Conservation (phyloP, 1,140 invertebrate genomes). For the Carposina sasakii region DNA sequence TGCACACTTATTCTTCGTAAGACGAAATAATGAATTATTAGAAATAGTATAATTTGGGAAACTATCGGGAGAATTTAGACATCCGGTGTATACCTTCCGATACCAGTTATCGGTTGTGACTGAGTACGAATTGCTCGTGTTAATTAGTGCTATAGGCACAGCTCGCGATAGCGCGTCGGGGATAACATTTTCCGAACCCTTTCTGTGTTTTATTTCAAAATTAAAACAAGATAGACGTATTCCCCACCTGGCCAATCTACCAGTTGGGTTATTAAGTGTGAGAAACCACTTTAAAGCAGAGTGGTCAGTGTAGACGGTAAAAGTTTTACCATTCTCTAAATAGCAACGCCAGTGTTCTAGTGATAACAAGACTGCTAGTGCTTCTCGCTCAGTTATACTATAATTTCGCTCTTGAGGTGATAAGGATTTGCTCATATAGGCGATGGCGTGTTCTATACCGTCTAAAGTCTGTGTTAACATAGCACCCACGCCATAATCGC, state of each 20-base stretch:
- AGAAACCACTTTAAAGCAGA: constrained; percentile 33
- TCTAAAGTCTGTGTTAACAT: constrained; percentile 20
- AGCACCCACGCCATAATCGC: constrained; percentile 18
- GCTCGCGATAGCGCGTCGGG: constrained; percentile 31
- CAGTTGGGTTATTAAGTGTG: constrained; percentile 39
- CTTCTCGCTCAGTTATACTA: constrained; percentile 27
- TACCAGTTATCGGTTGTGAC: constrained; percentile 21
- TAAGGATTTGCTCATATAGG: constrained; percentile 27
- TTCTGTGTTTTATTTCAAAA: constrained; percentile 37
- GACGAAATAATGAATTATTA: constrained; percentile 17
- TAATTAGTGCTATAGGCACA: constrained; percentile 11
- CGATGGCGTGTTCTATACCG: constrained; percentile 26
- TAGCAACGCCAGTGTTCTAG: constrained; percentile 31
- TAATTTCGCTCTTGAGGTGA: constrained; percentile 23
- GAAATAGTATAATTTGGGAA: constrained; percentile 23
- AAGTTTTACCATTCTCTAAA: constrained; percentile 23
- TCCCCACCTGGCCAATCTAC: constrained; percentile 34
- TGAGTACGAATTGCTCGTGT: constrained; percentile 1
- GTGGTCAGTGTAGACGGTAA: constrained; percentile 29
- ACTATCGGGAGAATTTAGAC: constrained; percentile 9
- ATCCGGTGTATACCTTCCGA: constrained; percentile 19
- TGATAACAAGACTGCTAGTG: constrained; percentile 21
- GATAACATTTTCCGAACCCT: constrained; percentile 34
- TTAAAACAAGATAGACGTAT: constrained; percentile 32
- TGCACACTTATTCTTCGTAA: constrained; percentile 13